phyloP scores from a whole-genome alignment of 2,113 vertebrate species.

The Embiotoca jacksoni region DNA sequence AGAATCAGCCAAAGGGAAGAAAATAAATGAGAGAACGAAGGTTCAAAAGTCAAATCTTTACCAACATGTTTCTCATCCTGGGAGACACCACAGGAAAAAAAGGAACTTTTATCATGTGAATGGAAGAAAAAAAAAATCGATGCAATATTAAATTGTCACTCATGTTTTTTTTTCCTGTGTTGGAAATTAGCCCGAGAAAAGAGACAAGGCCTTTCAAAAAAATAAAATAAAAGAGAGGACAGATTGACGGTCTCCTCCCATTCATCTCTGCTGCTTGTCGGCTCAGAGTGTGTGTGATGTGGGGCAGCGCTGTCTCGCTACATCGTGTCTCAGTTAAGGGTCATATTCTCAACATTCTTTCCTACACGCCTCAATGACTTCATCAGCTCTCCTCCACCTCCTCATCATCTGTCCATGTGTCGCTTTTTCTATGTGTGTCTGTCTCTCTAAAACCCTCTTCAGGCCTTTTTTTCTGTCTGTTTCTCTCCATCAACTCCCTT shows the following conservation, averaged over 20 bases:
- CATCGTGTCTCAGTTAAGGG: conserved; percentile 67
- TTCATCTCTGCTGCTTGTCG: conserved; percentile 45
- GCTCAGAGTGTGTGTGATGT: conserved; percentile 38
- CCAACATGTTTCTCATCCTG: conserved; percentile 3
- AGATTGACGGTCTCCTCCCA: conserved; percentile 46
- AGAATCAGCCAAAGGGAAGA: conserved; percentile 1
- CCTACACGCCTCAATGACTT: conserved; percentile 66
- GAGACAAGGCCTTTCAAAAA: not conserved
- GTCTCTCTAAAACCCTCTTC: conserved; percentile 33
- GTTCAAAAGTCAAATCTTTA: conserved; percentile 1
- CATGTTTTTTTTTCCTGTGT: not conserved
- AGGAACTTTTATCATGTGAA: not conserved
- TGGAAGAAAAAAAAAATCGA: not conserved
- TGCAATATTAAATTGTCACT: conserved; percentile 3
- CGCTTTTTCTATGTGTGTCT: conserved; percentile 28
- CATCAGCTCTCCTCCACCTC: conserved; percentile 69
- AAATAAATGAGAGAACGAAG: not conserved
- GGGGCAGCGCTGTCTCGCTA: conserved; percentile 54
- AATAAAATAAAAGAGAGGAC: not conserved
- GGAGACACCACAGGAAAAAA: not conserved
- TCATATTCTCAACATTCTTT: conserved; percentile 72
- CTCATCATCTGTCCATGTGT: conserved; percentile 70
- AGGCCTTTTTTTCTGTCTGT: conserved; percentile 10
- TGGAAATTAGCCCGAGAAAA: not conserved
- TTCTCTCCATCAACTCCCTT: not conserved